Evolutionary conservation across 35 echinoderm and acorn worm genomes (phyloP).

Genomic region (Apostichopus californicus): DNA sequence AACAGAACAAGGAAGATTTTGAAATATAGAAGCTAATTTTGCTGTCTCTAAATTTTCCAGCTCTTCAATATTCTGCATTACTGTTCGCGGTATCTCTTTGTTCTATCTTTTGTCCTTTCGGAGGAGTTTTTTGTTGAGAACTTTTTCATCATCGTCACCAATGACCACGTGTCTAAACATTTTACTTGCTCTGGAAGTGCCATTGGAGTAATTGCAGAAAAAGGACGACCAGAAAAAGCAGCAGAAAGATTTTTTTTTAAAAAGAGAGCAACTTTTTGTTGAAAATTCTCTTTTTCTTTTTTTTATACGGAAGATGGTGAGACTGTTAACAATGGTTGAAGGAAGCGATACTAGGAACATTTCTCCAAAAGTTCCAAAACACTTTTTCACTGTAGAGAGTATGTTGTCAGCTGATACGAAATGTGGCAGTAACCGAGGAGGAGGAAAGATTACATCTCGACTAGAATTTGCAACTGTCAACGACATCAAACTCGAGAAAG

Average conservation of each 20-base stretch:
- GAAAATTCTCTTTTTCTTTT: not conserved
- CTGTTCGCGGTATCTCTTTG: no score
- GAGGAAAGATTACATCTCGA: not conserved
- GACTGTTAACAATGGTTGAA: constrained; percentile 58
- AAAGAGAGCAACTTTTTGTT: no score
- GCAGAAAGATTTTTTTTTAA: no score
- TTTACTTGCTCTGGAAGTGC: no score
- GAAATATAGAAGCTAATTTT: no score
- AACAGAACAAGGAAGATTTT: not conserved
- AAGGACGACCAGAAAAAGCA: no score
- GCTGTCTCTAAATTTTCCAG: no score
- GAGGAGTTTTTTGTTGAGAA: not conserved
- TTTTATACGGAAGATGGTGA: constrained; percentile 40
- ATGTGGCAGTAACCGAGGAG: not conserved
- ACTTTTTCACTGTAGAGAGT: constrained; percentile 57
- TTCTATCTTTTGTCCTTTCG: not conserved
- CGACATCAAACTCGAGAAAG: constrained; percentile 17
- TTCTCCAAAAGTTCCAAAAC: constrained; percentile 60
- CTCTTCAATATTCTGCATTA: no score
- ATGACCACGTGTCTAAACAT: not conserved
- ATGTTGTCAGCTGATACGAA: constrained; percentile 40
- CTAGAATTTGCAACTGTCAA: constrained; percentile 37
- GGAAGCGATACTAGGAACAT: constrained; percentile 47
- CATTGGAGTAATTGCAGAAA: not conserved
- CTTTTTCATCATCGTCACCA: not conserved